Conservation (phyloP, 2,113 vertebrate species). For the Triplophysa tibetana region DNA sequence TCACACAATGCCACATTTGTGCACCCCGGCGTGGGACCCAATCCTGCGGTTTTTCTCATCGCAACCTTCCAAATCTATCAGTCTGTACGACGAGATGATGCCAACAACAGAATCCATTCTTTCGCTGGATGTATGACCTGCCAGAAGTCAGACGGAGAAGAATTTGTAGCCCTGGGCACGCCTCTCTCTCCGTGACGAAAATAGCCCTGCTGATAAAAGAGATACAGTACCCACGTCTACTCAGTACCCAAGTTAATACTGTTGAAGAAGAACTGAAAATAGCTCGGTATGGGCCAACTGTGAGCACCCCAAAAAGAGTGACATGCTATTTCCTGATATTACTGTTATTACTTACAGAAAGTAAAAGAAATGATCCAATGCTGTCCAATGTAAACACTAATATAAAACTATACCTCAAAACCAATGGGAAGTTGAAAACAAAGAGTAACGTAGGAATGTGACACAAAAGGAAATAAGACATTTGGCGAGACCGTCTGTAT, state of each 20-base stretch:
- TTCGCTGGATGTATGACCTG: constrained; percentile 4
- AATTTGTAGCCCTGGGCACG: constrained; percentile 24
- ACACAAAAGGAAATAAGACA: not conserved
- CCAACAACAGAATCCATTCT: constrained; percentile 33
- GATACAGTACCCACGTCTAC: constrained; percentile 50
- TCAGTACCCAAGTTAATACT: constrained; percentile 2
- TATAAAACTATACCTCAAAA: not conserved
- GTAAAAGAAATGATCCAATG: not conserved
- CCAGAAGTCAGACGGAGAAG: constrained; percentile 16
- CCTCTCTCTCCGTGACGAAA: constrained; percentile 11
- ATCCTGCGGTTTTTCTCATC: constrained; percentile 65
- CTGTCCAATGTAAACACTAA: not conserved
- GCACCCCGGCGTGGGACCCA: constrained; percentile 59
- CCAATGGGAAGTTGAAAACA: not conserved
- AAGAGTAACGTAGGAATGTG: not conserved
- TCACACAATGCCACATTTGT: constrained; percentile 69
- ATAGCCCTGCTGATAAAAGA: constrained; percentile 31
- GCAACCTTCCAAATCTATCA: constrained; percentile 33
- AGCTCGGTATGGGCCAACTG: not conserved
- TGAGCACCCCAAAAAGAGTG: not conserved
- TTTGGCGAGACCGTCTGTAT: not conserved
- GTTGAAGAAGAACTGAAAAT: constrained; percentile 5
- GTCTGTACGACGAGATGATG: not conserved
- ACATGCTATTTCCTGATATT: constrained; percentile 11
- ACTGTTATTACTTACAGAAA: not conserved